phyloP scores from a whole-genome alignment of 2,888 invertebrate genomes.

The Tachina grossa region DNA sequence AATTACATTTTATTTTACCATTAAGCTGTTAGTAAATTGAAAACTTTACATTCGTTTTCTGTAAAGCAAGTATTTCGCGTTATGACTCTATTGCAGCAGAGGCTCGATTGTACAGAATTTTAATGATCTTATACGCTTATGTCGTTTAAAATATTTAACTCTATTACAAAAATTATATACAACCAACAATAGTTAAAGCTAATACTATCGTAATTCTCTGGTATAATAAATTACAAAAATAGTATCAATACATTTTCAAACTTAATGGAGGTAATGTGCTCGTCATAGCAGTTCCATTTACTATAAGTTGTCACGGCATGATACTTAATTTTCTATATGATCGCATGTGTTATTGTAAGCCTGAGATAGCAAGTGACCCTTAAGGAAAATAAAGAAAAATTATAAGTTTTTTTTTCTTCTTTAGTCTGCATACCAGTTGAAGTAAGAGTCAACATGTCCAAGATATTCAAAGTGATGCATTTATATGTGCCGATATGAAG shows the following conservation, averaged over 20 bases:
- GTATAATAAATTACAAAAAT: neutral
- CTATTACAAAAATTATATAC: too few relatives aligned
- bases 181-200: neutral
- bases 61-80: too few relatives aligned
- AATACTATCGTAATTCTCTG: neutral
- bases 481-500: slow-evolving; percentile 3
- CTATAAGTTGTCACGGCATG: slow-evolving; percentile 16
- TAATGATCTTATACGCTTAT: too few relatives aligned
- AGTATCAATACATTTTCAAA: slow-evolving; percentile 1
- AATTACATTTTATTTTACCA: too few relatives aligned
- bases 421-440: neutral
- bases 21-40: too few relatives aligned
- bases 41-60: too few relatives aligned
- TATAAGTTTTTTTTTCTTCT: neutral
- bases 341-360: slow-evolving; percentile 13
- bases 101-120: too few relatives aligned
- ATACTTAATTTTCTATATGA: neutral
- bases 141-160: too few relatives aligned
- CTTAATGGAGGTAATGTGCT: neutral
- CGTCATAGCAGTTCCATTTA: neutral
- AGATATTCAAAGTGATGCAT: slow-evolving; percentile 45
- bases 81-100: too few relatives aligned
- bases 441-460: slow-evolving; percentile 30
- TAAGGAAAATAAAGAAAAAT: slow-evolving; percentile 27
- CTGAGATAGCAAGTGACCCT: slow-evolving; percentile 15